Base-by-base conservation (phyloP, 2,797 vertebrate species). In the Pseudochirops cupreus region DNA sequence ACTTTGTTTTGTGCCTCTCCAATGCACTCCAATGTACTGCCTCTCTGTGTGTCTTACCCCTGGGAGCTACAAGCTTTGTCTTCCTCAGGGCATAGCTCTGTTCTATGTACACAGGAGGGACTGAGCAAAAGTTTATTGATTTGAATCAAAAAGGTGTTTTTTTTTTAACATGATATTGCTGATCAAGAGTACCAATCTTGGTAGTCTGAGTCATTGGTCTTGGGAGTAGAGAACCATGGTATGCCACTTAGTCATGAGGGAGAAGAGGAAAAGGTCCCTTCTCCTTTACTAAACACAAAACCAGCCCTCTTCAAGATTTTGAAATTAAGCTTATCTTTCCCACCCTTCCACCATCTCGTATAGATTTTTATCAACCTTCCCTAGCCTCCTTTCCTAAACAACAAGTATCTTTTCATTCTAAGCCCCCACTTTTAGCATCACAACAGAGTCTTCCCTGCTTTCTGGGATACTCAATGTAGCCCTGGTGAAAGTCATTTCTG, bases 271-370 rank as follows among this genome's bases (percentile, higher is more conserved):
- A 5, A 67, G 31, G 18, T 74, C 16, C 67, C 4, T 74, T 74
- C 18, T 62, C 59, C 12, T 74, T 74, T 74, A 39, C 18, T 74
- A n/a, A 74, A 82, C 46, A 46, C 21, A 26, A 82, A 82, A 46
- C 6, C 18, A 46, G 7, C 18, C 67, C 6, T 74, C 67, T 82
- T 39, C 18, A 82, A 24, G 21, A 46, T 82, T 24, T 39, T 21
- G 67, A 82, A 46, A 82, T 74, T 39, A 74, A 74, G 33, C n/a
- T 74, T 39, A 9, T 39, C 33, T 24, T 74, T 74, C 7, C 56
- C 13, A 31, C 55, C n/a, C 52, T 59, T 33, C 56, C 31, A 57
- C 57, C n/a, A 26, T 39, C 52, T 33, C 0, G 0, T n/a, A 0
- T 39, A 29, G 4, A 53, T 50, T 62, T 62, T 67, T 67, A 6